Base-by-base conservation (phyloP, 2,888 invertebrate species). In the Drosophila limbata region DNA sequence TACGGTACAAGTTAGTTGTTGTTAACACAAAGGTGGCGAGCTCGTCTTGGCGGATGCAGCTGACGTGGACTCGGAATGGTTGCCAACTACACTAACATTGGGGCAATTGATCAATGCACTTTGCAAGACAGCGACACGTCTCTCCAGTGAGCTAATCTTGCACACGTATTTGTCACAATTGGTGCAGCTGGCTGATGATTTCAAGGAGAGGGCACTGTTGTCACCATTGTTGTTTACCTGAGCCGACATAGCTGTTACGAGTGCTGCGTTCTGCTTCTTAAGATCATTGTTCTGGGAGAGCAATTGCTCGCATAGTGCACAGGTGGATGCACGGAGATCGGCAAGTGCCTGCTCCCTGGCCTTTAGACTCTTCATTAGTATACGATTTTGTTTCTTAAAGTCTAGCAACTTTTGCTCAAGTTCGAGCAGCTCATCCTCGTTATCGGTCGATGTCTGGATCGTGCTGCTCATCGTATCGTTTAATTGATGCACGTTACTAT, bases 351-450 rank as follows among this genome's bases (percentile, higher is more conserved):
- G 62, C 5, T 88, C 87, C 9, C 77, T 72, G 4, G 48, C 42
- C 9, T 44, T 53, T 0, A 83, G 57, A 1, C 15, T 64, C 3
- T 69, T 77, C 0, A 37, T 83, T 1, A 91, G 60, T 0, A 51
- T 33, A 1, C 90, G 86, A 79, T 93, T 93, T 61, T 92, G 92
- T 53, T 86, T 87, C 73, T 91, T 91, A 6, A 91, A 66, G 50
- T 92, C 89, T 19, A 93, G 77, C 28, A 92, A 70, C 77, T 91
- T 92, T 44, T 93, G 89, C 84, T 91, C 93, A 21, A 92, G 80
- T 35, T 84, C 86, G 2, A 92, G 75, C 19, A 84, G 63, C 72
- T 88, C 88, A 76, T 89, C 86, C 67, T 88, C 88, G 4, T 71
- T 69, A 25, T 76, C 85, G 1, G 39, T 31, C n/a, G 3, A 4